Percentiles rank a stretch among this genome's conserved stretches.
Evolutionary conservation across 2,113 vertebrate species (phyloP).

Genomic region (Alectura lathami): DNA sequence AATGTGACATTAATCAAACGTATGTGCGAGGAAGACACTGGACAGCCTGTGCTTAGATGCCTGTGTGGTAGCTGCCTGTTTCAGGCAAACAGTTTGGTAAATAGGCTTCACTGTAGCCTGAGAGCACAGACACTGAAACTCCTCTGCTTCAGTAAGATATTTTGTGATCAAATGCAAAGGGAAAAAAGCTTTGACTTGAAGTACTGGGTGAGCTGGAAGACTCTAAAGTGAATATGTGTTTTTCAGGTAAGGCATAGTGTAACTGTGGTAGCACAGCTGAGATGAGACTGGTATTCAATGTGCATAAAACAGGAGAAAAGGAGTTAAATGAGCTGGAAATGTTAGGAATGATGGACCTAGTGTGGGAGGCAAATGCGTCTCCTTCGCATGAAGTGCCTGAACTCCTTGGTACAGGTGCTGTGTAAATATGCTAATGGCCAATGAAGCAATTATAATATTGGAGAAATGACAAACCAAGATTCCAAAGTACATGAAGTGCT

Average conservation of each 20-base stretch:
- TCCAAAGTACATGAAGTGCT: not conserved
- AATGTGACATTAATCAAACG: not conserved
- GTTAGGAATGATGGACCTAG: conserved; percentile 18
- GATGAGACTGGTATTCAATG: conserved; percentile 24
- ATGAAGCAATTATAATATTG: not conserved
- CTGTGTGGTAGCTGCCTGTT: not conserved
- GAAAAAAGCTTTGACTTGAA: not conserved
- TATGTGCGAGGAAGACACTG: not conserved
- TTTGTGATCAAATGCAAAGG: not conserved
- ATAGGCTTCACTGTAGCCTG: not conserved
- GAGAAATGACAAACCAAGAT: not conserved
- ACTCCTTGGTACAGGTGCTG: not conserved
- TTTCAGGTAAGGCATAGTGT: conserved; percentile 36
- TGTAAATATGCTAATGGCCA: not conserved
- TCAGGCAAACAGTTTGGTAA: not conserved
- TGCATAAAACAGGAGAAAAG: conserved; percentile 22
- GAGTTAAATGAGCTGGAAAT: conserved; percentile 39
- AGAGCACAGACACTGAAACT: conserved; percentile 31
- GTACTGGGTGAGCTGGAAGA: not conserved
- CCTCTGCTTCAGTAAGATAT: not conserved
- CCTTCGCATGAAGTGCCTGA: not conserved
- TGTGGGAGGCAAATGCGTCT: conserved; percentile 24
- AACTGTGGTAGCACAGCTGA: conserved; percentile 20
- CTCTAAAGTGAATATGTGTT: not conserved
- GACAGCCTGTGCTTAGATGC: not conserved